These are phyloP conservation scores for Zosterops borbonicus DNA, from an alignment of 2,113 vertebrate genomes.

Conservation along the genomic window DNA sequence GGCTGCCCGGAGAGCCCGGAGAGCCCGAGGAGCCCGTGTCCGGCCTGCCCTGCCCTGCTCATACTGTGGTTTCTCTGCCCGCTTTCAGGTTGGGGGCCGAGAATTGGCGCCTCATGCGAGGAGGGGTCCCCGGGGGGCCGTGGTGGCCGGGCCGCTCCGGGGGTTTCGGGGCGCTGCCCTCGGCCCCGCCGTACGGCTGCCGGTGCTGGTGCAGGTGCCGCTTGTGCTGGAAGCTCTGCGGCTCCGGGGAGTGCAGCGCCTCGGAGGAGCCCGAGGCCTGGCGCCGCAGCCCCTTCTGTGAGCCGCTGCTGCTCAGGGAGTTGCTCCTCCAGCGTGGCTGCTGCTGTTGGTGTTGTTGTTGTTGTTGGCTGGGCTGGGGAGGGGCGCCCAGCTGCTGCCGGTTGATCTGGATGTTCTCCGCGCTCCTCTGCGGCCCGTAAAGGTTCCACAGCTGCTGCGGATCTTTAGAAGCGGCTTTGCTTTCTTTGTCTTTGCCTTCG, in stretches of 20 bases:
- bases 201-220: constrained; percentile 78
- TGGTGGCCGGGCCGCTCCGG: constrained; percentile 74
- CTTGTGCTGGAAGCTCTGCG: constrained; percentile 78
- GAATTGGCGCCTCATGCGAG: constrained; percentile 92
- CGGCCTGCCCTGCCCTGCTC: constrained; percentile 59
- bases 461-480: constrained; percentile 67
- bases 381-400: constrained; percentile 66
- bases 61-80: constrained; percentile 91
- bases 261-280: constrained; percentile 78
- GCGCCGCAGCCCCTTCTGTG: constrained; percentile 59
- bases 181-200: constrained; percentile 64
- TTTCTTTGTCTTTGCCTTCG: constrained; percentile 61
- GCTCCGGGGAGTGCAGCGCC: constrained; percentile 65
- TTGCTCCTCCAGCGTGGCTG: constrained; percentile 88
- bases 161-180: constrained; percentile 59
- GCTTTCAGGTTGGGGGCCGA: constrained; percentile 95
- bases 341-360: constrained; percentile 49
- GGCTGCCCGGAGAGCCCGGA: neutral
- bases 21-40: neutral
- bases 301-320: constrained; percentile 85
- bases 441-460: constrained; percentile 73
- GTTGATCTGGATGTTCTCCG: constrained; percentile 79
- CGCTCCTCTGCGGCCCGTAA: constrained; percentile 68
- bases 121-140: constrained; percentile 84
- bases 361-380: constrained; percentile 43